Conservation (phyloP, 2,113 vertebrate species). For the Bos javanicus region DNA sequence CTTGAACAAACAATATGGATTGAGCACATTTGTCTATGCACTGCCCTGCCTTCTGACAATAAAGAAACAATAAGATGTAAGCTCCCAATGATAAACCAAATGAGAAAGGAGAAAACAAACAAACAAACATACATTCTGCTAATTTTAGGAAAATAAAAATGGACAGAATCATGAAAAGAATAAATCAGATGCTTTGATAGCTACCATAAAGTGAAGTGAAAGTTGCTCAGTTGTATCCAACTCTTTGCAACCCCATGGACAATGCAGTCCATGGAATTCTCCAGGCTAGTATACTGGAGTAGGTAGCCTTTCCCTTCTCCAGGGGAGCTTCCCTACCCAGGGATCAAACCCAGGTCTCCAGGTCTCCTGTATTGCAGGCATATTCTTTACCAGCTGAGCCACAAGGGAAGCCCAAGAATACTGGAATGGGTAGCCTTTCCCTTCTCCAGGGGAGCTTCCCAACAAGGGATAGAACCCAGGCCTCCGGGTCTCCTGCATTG, state of each 20-base stretch:
- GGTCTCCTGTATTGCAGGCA: not conserved
- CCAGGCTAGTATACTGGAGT: not conserved
- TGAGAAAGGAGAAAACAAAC: not conserved
- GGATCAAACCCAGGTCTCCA: not conserved
- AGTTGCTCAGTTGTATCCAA: rapidly evolving
- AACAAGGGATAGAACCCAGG: not conserved
- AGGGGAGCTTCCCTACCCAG: not conserved
- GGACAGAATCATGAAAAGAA: not conserved
- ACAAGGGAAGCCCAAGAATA: not conserved
- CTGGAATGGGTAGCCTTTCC: not conserved
- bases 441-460: not conserved
- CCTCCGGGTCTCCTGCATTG: not conserved
- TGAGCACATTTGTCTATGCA: not conserved
- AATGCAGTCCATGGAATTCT: not conserved
- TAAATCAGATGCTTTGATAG: not conserved
- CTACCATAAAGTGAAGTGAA: not conserved
- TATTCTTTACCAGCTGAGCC: not conserved
- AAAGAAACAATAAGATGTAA: not conserved
- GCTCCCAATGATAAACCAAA: not conserved
- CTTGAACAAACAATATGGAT: not conserved
- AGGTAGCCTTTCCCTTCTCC: not conserved
- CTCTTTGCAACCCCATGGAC: not conserved
- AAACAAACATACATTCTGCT: not conserved
- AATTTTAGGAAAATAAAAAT: not conserved
- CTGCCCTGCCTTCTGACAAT: not conserved